A percentile compares a stretch with the other conserved stretches of the same genome.
Conservation (phyloP, 2,797 vertebrate genomes). For the Falco rusticolus region DNA sequence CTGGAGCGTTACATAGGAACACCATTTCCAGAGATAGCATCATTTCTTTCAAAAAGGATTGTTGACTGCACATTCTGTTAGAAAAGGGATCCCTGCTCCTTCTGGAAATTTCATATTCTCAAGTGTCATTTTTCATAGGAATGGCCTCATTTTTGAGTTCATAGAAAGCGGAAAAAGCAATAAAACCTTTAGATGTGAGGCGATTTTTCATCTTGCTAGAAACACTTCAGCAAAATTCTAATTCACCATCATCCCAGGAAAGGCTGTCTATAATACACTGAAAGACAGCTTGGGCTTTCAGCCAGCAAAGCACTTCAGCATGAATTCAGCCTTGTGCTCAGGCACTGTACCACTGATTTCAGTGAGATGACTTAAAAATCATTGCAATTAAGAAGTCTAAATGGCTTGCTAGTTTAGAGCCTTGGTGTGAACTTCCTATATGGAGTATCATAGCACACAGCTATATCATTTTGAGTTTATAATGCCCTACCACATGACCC, state of each 20-base stretch:
- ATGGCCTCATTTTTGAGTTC: conserved; percentile 41
- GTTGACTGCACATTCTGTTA: background rate
- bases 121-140: conserved; percentile 46
- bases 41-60: background rate
- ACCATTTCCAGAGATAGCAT: background rate
- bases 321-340: conserved; percentile 38
- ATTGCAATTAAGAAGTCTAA: conserved; percentile 33
- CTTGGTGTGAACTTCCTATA: background rate
- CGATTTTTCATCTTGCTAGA: conserved; percentile 61
- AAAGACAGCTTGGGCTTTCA: conserved; percentile 51
- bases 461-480: background rate
- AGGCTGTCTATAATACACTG: conserved; percentile 18
- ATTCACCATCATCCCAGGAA: conserved; percentile 43
- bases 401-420: background rate
- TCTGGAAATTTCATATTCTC: conserved; percentile 46
- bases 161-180: conserved; percentile 54
- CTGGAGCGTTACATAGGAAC: background rate
- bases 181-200: conserved; percentile 44
- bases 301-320: conserved; percentile 62
- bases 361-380: conserved; percentile 4
- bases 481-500: background rate
- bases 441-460: background rate
- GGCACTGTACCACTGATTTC: background rate
- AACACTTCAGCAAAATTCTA: conserved; percentile 50
- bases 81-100: background rate